Evolutionary conservation across 2,797 vertebrate genomes (phyloP).

Genomic region (Phrynocephalus forsythii): DNA sequence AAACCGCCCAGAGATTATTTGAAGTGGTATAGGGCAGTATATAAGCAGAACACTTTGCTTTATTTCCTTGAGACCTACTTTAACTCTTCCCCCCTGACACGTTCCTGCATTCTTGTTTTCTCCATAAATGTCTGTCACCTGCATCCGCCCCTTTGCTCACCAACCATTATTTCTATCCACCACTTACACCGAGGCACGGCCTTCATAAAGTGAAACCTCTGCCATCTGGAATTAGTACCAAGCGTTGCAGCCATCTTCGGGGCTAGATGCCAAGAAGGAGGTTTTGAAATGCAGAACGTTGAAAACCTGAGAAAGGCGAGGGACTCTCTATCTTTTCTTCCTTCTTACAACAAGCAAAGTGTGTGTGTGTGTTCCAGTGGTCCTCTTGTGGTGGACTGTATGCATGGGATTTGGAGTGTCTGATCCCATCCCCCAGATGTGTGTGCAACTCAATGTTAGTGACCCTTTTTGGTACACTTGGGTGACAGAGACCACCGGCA

Average conservation of each 20-base stretch:
- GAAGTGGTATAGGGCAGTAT: no score
- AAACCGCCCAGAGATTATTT: no score
- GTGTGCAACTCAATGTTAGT: no score
- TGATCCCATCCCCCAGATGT: background rate
- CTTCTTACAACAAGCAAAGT: background rate
- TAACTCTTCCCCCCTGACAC: background rate
- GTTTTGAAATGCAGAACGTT: background rate
- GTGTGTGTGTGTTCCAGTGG: no score
- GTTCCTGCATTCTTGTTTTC: background rate
- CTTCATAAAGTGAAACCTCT: background rate
- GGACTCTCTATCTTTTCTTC: background rate
- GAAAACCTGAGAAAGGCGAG: background rate
- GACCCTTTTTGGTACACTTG: no score
- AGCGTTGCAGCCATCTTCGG: background rate
- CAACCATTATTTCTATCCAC: background rate
- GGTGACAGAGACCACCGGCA: no score
- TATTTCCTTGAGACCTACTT: no score
- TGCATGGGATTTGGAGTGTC: background rate
- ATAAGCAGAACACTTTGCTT: no score
- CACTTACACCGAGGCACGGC: background rate
- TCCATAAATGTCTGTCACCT: background rate
- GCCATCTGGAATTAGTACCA: background rate
- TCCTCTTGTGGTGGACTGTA: background rate
- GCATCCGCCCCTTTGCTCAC: background rate
- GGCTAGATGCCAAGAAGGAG: conserved; percentile 7